Conservation (phyloP, 1,140 invertebrate species). For the Dinoponera quadriceps region DNA sequence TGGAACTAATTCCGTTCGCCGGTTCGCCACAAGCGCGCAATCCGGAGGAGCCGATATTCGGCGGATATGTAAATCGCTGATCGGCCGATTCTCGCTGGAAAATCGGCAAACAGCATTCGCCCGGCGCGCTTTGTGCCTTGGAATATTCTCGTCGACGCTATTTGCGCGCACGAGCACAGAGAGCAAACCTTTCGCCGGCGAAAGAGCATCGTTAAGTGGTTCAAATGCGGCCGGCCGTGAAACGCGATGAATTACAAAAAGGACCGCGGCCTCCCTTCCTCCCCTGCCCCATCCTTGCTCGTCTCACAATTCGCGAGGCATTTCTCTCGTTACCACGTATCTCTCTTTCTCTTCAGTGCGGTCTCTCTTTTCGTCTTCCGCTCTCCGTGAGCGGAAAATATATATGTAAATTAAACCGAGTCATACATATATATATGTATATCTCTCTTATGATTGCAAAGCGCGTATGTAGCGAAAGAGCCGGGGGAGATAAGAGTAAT, state of each 20-base stretch:
- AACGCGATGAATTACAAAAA: constrained; percentile 40
- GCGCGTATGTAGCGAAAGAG: neutral
- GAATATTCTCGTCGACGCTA: constrained; percentile 11
- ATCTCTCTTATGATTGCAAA: neutral
- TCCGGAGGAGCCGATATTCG: constrained; percentile 43
- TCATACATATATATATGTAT: neutral
- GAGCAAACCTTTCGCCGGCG: neutral
- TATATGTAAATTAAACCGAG: constrained; percentile 14
- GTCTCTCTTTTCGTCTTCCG: neutral
- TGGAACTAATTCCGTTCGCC: constrained; percentile 47
- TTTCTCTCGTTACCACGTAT: neutral
- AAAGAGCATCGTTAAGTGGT: constrained; percentile 32
- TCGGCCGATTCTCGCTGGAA: constrained; percentile 24
- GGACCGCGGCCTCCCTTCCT: neutral
- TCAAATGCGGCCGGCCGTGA: constrained; percentile 22
- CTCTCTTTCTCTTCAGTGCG: neutral
- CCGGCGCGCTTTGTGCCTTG: constrained; percentile 9
- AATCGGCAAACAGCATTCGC: constrained; percentile 27
- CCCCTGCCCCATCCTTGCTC: neutral
- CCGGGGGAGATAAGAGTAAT: neutral
- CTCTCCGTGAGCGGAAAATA: neutral
- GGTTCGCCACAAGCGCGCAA: constrained; percentile 49
- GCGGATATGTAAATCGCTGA: constrained; percentile 57
- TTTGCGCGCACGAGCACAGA: neutral
- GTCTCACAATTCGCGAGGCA: constrained; percentile 22